Evolutionary conservation across 2,113 vertebrate species (phyloP).

Genomic region (Labrus mixtus): DNA sequence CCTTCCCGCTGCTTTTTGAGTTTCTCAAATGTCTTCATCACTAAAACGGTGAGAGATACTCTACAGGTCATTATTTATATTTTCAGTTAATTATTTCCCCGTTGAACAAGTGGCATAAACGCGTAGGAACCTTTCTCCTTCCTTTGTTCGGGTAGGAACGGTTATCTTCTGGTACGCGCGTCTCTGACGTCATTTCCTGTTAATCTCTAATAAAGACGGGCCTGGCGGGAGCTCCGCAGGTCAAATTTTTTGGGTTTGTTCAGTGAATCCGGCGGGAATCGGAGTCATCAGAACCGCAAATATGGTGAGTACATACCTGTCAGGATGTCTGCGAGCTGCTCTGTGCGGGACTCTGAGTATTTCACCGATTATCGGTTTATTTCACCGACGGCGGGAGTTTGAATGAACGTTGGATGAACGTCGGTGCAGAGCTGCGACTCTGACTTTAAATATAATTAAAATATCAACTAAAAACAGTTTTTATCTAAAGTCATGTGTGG

Average conservation of each 20-base stretch:
- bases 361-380: neutral
- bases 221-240: conserved; percentile 68
- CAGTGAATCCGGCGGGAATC: conserved; percentile 78
- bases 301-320: conserved; percentile 79
- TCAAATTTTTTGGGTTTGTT: conserved; percentile 76
- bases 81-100: too few relatives aligned
- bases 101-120: too few relatives aligned
- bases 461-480: too few relatives aligned
- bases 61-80: too few relatives aligned
- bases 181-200: conserved; percentile 71
- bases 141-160: neutral
- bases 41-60: too few relatives aligned
- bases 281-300: conserved; percentile 82
- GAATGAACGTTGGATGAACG: conserved; percentile 36
- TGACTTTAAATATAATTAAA: neutral
- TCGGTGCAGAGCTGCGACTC: neutral
- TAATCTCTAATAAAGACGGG: conserved; percentile 58
- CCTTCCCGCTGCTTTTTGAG: too few relatives aligned
- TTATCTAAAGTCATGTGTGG: neutral
- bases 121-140: neutral
- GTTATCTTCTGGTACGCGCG: neutral
- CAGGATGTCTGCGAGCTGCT: accelerated
- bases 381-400: neutral
- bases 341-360: accelerated
- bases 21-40: too few relatives aligned